Percentiles rank a stretch among this genome's conserved stretches.
phyloP scores from a whole-genome alignment of 1,140 invertebrate genomes.

The Panagrolaimus sp. region DNA sequence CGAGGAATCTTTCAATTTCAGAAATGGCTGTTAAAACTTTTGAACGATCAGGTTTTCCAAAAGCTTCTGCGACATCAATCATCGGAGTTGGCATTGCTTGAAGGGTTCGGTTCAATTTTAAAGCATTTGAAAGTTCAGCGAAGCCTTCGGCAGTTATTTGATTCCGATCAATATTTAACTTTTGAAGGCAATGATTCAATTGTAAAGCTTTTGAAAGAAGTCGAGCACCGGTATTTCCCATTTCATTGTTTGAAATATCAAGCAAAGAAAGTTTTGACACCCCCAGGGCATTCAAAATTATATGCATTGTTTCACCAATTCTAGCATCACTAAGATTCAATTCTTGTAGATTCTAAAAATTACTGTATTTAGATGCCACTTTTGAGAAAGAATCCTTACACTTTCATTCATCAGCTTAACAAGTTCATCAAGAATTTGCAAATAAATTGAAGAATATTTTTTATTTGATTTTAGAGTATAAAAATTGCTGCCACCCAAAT shows the following conservation, averaged over 20 bases:
- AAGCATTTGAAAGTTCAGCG: conserved; percentile 46
- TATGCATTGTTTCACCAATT: conserved; percentile 42
- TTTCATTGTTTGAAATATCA: conserved; percentile 55
- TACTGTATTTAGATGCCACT: conserved; percentile 6
- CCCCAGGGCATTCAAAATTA: conserved; percentile 54
- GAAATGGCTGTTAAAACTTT: conserved; percentile 27
- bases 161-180: conserved; percentile 52
- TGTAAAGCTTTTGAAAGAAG: conserved; percentile 56
- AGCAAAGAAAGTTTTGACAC: conserved; percentile 37
- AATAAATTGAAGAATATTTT: neutral
- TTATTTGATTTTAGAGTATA: conserved; percentile 31
- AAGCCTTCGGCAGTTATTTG: conserved; percentile 56
- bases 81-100: conserved; percentile 41
- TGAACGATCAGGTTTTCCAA: conserved; percentile 32
- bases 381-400: conserved; percentile 28
- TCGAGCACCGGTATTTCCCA: conserved; percentile 51
- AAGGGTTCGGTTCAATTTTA: conserved; percentile 45
- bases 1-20: conserved; percentile 34
- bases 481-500: conserved; percentile 55
- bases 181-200: conserved; percentile 45
- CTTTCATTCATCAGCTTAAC: conserved; percentile 52
- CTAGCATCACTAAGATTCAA: conserved; percentile 48
- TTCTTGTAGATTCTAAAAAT: conserved; percentile 49
- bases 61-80: conserved; percentile 44
- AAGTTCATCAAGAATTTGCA: conserved; percentile 40